Evolutionary conservation across 2,888 invertebrate genomes (phyloP), one percentile per base, ranked within the genome.

Genomic region (Seira musarum): DNA sequence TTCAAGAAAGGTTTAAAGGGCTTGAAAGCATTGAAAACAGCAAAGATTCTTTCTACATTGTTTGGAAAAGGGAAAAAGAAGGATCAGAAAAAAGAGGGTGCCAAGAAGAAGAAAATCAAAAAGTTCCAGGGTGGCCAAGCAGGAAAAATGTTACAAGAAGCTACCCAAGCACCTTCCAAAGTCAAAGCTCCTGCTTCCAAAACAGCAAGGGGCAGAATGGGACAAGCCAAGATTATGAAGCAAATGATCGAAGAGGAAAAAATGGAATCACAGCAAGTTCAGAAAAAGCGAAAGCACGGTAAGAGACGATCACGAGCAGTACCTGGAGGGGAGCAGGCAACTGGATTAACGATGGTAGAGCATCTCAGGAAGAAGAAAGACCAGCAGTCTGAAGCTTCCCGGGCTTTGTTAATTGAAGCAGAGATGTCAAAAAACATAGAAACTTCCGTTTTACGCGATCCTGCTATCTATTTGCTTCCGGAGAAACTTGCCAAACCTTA

Each of bases 101-200:
- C 46, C 24, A 17, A 6, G 1, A 73, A 73, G 46, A 74, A 74
- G 68, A 78, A 71, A 61, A 71, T 71, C 10, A 79, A 76, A 70
- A 76, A 76, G 64, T 76, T 77, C 66, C 65, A 70, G 13, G 77
- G 77, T 2, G 77, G 77, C n/a, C 70, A 77, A 66, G 77, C 77
- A 1, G 21, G 77, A 22, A 77, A 77, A 66, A 71, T 71, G 70
- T 40, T 77, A 60, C 66, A 63, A 8, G 77, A 25, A 2, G 53
- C 19, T 19, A 5, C 40, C 10, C 17, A 21, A n/a, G 64, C 76
- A 1, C 15, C 63, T 3, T 53, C 67, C 2, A 15, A 30, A 1
- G 63, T 61, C 2, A 61, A 69, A 24, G 49, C 70, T 5, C 57
- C 65, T 0, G 13, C 46, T 0, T 70, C 66, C 21, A 30, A 66